Percentiles rank a stretch among this genome's conserved stretches.
Evolutionary conservation across 2,888 invertebrate genomes (phyloP).

Genomic region (Calliopum simillimum): DNA sequence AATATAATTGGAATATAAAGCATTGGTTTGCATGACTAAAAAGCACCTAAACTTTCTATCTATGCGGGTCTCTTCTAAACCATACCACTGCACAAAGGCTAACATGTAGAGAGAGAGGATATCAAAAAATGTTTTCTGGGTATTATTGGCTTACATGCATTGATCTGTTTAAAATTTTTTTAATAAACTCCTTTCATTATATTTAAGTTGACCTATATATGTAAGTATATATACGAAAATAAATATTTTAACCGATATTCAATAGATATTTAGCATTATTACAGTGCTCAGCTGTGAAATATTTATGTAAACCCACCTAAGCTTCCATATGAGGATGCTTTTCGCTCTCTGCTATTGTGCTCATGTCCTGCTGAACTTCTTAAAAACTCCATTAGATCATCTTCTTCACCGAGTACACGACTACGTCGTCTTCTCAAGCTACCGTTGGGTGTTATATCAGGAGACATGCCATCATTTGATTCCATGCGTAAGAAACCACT

Average conservation of each 20-base stretch:
- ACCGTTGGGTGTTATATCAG: conserved; percentile 90
- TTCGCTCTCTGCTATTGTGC: conserved; percentile 78
- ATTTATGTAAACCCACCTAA: conserved; percentile 71
- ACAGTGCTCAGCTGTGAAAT: background rate
- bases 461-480: conserved; percentile 59
- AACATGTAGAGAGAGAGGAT: background rate
- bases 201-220: conserved; percentile 22
- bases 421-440: conserved; percentile 85
- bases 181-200: conserved; percentile 16
- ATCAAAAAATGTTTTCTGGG: too few relatives aligned
- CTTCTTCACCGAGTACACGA: conserved; percentile 83
- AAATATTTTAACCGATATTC: background rate
- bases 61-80: background rate
- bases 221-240: conserved; percentile 18
- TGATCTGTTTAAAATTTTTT: conserved; percentile 20
- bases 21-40: background rate
- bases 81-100: background rate
- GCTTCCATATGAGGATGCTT: conserved; percentile 77
- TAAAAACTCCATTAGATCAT: conserved; percentile 89
- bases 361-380: conserved; percentile 83
- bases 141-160: conserved; percentile 25
- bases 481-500: conserved; percentile 58
- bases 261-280: background rate
- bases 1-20: too few relatives aligned
- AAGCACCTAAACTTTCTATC: background rate